Evolutionary conservation across 2,888 invertebrate species (phyloP), one percentile per base, ranked within the genome.

Genomic region (Encarsia formosa): DNA sequence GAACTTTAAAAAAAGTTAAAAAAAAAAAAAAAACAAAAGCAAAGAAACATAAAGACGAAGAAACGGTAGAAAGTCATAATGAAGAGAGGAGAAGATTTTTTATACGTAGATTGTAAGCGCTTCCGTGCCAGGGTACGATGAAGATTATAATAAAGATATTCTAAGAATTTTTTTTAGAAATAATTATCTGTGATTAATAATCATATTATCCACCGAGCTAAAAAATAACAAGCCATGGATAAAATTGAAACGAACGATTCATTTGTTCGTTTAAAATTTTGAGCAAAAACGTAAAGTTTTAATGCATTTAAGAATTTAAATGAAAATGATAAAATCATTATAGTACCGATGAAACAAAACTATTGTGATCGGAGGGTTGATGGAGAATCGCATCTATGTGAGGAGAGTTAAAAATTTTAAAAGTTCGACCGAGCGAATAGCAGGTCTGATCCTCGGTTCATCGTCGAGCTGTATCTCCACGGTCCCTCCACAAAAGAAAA

Each of bases 31-130:
- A 16, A 26, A 23, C 34, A 32, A 20, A 16, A n/a, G 15, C 18
- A 42, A 31, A 34, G 9, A 29, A 41, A 15, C 26, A 47, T 39
- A 23, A 29, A 44, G 32, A 16, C 13, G 26, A 48, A 50, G 37
- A 38, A 13, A 18, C 37, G 32, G 22, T 18, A 49, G 35, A 39
- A 46, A 47, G 47, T 43, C 34, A 39, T 22, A 39, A n/a, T 26
- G 22, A 29, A 18, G 24, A 29, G 46, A 43, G 35, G 41, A 45
- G 47, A 54, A n/a, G n/a, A 60, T 67, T 68, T 66, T 68, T 69
- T 67, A 66, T 66, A 66, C 61, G 60, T 71, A 70, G 63, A 58
- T 63, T 65, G 60, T 66, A 65, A 65, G 68, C 64, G 66, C 63
- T 68, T 60, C 58, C 60, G 66, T 66, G 68, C 65, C 66, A 68